These are phyloP conservation scores for Callorhinus ursinus DNA, from an alignment of 2,113 vertebrate species.

Conservation along the genomic window DNA sequence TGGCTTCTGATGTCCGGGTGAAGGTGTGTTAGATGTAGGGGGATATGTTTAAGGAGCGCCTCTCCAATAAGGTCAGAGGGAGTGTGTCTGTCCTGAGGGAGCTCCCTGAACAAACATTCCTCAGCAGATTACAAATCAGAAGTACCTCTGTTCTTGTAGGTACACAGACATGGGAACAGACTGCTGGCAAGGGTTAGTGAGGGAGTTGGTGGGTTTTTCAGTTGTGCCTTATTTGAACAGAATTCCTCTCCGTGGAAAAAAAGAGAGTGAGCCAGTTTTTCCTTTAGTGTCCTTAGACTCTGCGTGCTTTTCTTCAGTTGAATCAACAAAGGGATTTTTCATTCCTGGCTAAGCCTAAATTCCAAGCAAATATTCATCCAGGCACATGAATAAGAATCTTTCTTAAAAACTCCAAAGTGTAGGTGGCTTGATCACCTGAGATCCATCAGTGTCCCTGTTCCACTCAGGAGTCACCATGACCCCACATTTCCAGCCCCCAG, in stretches of 20 bases:
- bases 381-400: slow-evolving; percentile 23
- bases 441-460: slow-evolving; percentile 41
- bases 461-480: slow-evolving; percentile 48
- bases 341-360: slow-evolving; percentile 41
- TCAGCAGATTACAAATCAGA: slow-evolving; percentile 35
- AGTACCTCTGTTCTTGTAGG: neutral
- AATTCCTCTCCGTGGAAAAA: neutral
- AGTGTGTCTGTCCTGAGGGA: neutral
- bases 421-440: slow-evolving; percentile 29
- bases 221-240: slow-evolving; percentile 36
- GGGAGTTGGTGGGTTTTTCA: slow-evolving; percentile 29
- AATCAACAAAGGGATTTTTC: slow-evolving; percentile 62
- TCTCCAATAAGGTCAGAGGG: slow-evolving; percentile 38
- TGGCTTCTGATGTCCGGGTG: neutral
- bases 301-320: slow-evolving; percentile 44
- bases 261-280: slow-evolving; percentile 14
- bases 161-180: neutral
- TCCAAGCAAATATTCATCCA: slow-evolving; percentile 30
- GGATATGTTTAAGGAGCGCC: neutral
- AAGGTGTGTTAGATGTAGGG: neutral
- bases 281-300: slow-evolving; percentile 13
- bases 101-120: slow-evolving; percentile 19
- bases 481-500: slow-evolving; percentile 30
- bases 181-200: neutral
- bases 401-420: neutral